Evolutionary conservation across 1,140 invertebrate genomes (phyloP).

Genomic region (Drosophila biarmipes): DNA sequence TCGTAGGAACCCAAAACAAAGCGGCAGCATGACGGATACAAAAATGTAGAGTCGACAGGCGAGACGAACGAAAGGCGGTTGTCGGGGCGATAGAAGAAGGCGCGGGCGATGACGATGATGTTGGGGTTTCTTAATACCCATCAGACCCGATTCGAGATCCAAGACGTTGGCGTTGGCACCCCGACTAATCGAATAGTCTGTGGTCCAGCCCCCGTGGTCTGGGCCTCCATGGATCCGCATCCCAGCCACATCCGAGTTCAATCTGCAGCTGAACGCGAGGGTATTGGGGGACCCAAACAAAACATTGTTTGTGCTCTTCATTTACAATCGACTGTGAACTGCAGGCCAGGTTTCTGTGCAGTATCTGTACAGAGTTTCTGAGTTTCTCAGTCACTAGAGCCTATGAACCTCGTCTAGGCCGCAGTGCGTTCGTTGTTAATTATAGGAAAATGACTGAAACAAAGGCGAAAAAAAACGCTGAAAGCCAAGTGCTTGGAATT

Average conservation of each 20-base stretch:
- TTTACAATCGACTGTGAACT: constrained; percentile 70
- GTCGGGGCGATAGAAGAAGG: constrained; percentile 20
- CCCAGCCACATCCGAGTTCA: constrained; percentile 12
- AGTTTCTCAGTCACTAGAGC: constrained; percentile 9
- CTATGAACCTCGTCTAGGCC: constrained; percentile 55
- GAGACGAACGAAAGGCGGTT: constrained; percentile 25
- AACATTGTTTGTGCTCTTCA: constrained; percentile 72
- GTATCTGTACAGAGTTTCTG: background rate
- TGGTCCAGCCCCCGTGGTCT: constrained; percentile 55
- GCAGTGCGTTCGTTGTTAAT: constrained; percentile 64
- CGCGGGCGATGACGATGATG: constrained; percentile 70
- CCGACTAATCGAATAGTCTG: constrained; percentile 73
- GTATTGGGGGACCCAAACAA: constrained; percentile 10
- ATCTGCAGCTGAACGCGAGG: constrained; percentile 20
- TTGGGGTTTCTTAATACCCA: constrained; percentile 72
- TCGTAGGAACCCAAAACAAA: constrained; percentile 54
- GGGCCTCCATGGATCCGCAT: background rate
- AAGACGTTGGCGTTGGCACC: constrained; percentile 66
- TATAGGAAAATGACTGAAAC: constrained; percentile 59
- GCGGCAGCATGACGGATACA: constrained; percentile 63
- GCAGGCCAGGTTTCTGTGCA: constrained; percentile 23
- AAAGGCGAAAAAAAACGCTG: constrained; percentile 40
- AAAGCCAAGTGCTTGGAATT: constrained; percentile 50
- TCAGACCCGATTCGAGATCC: constrained; percentile 43
- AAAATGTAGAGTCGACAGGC: constrained; percentile 36